These are phyloP conservation scores for Pao palembangensis DNA, from an alignment of 2,113 vertebrate species.

Conservation along the genomic window DNA sequence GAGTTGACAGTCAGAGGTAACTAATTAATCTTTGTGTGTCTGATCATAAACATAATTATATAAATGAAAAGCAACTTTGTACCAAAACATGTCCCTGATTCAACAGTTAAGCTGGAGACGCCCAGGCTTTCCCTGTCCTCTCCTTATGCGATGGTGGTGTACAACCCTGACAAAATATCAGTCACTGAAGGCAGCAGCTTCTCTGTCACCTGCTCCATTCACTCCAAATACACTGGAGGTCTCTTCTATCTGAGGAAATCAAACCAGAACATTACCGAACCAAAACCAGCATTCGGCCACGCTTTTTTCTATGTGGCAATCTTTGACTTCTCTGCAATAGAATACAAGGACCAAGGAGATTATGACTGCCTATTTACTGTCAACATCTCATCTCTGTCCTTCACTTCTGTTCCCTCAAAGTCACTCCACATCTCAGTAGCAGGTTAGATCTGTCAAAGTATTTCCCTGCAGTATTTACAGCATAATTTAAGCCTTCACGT, in stretches of 20 bases:
- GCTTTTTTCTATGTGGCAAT: slow-evolving; percentile 41
- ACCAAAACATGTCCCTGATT: background rate
- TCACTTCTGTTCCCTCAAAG: slow-evolving; percentile 50
- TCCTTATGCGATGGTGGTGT: slow-evolving; percentile 51
- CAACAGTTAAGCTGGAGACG: slow-evolving; percentile 55
- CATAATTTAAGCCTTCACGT: background rate
- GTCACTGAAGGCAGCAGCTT: slow-evolving; percentile 49
- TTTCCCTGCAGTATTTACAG: background rate
- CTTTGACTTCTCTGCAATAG: slow-evolving; percentile 54
- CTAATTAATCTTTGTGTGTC: background rate
- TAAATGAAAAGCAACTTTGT: background rate
- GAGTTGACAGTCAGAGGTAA: slow-evolving; percentile 50
- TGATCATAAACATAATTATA: background rate
- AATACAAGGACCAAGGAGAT: slow-evolving; percentile 35
- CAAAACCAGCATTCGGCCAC: slow-evolving; percentile 29
- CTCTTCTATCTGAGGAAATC: slow-evolving; percentile 48
- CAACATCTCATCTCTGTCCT: slow-evolving; percentile 49
- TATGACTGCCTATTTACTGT: slow-evolving; percentile 50
- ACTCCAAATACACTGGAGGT: slow-evolving; percentile 46
- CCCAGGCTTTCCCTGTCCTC: slow-evolving; percentile 57
- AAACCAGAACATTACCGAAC: background rate
- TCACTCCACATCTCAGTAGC: slow-evolving; percentile 44
- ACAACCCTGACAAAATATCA: slow-evolving; percentile 48
- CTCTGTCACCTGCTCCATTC: slow-evolving; percentile 50
- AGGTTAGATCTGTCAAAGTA: slow-evolving; percentile 34